Base-by-base conservation (phyloP, 2,797 vertebrate genomes). In the Onychomys arenicola region DNA sequence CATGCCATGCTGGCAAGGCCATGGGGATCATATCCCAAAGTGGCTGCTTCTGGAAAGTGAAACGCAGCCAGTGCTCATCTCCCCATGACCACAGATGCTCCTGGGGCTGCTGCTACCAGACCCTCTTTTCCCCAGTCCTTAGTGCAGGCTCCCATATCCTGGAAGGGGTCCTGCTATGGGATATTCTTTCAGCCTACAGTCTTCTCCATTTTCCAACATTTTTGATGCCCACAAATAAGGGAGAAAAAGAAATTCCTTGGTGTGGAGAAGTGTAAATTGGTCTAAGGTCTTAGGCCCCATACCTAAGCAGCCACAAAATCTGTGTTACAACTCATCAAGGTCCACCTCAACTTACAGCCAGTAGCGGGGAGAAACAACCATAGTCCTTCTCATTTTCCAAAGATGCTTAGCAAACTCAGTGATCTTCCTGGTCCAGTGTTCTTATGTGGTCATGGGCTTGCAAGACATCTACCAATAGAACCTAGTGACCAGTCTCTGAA, bases 181-280 rank as follows among this genome's bases (percentile, higher is more conserved):
- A 63, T 19, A 29, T 17, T 89, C n/a, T 81, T 93, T 71, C 37
- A 46, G 57, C 16, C 88, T 6, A 80, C 27, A 27, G 6, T 52
- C 13, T n/a, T 65, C 19, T 94, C 59, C 2, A 76, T 37, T 89
- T 86, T 52, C 19, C 43, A 57, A 2, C 16, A 27, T 7, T 49
- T 59, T 5, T 46, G n/a, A 83, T 37, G 19, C 14, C 57, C 32
- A 49, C 2, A 29, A 94, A 46, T 4, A 73, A 55, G 37, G 57
- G 69, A 37, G 81, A 27, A 63, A 67, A 67, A 61, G 5, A 29
- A 93, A 34, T 59, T 75, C 67, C 59, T 85, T 80, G 21, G 7
- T 21, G 17, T 40, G 57, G 34, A 94, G 49, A 96, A 84, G 61
- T 69, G 37, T 91, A 92, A 78, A 80, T 2, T 91, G 5, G 8